phyloP scores from a whole-genome alignment of 2,113 vertebrate genomes.

The Euleptes europaea region DNA sequence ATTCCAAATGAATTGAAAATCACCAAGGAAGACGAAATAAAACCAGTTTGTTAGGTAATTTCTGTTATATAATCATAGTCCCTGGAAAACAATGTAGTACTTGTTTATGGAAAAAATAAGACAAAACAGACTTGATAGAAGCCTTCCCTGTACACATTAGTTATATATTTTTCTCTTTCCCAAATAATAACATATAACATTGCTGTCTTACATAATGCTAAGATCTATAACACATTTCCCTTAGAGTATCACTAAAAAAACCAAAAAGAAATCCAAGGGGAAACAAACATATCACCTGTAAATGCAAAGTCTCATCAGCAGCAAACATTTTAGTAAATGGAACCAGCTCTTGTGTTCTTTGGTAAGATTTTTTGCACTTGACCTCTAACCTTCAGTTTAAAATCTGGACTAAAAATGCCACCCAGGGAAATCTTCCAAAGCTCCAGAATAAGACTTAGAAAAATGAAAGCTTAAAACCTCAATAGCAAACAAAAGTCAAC shows the following conservation, averaged over 20 bases:
- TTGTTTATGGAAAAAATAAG: not conserved
- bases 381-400: slow-evolving; percentile 82
- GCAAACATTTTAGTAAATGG: slow-evolving; percentile 72
- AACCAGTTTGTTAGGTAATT: not conserved
- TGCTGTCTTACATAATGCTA: not conserved
- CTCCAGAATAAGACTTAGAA: slow-evolving; percentile 81
- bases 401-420: slow-evolving; percentile 77
- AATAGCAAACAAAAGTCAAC: slow-evolving; percentile 92
- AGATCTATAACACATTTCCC: slow-evolving; percentile 57
- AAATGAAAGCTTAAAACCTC: slow-evolving; percentile 96
- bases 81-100: slow-evolving; percentile 9
- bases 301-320: slow-evolving; percentile 79
- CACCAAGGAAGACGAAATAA: not conserved
- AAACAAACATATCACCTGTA: slow-evolving; percentile 52
- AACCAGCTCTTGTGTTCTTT: slow-evolving; percentile 73
- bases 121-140: not conserved
- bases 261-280: slow-evolving; percentile 58
- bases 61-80: not conserved
- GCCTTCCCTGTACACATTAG: accelerated
- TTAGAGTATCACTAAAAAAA: slow-evolving; percentile 74
- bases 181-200: not conserved
- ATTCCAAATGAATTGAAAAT: not conserved
- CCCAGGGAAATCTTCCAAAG: slow-evolving; percentile 86
- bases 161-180: not conserved
- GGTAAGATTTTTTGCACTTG: slow-evolving; percentile 80